Conservation (phyloP, 2,113 vertebrate genomes). For the Engraulis encrasicolus region DNA sequence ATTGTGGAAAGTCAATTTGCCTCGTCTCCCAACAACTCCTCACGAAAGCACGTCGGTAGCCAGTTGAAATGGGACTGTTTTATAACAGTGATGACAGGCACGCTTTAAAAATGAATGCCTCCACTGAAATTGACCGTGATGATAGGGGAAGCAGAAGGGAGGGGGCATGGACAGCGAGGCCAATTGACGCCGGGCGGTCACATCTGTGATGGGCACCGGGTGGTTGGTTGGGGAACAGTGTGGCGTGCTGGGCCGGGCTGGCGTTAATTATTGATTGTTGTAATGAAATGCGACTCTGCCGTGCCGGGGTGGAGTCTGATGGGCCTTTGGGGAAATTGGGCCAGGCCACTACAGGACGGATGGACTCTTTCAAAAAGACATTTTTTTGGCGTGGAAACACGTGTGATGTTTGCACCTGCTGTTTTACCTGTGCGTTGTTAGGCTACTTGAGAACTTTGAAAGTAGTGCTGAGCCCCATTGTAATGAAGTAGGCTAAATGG, state of each 20-base stretch:
- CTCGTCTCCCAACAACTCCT: not conserved
- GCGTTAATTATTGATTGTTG: conserved; percentile 77
- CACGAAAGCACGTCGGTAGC: not conserved
- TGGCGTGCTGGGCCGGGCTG: not conserved
- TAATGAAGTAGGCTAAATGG: not conserved
- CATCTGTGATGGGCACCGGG: conserved; percentile 68
- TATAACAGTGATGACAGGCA: conserved; percentile 55
- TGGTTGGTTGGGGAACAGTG: conserved; percentile 65
- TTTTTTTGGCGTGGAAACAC: not conserved
- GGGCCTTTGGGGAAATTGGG: not conserved
- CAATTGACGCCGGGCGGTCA: conserved; percentile 55
- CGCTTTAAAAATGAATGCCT: conserved; percentile 72
- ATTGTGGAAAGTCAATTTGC: not conserved
- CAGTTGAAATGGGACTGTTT: conserved; percentile 36
- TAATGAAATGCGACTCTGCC: conserved; percentile 68
- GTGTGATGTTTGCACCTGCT: not conserved
- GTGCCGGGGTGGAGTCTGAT: not conserved
- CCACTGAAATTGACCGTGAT: conserved; percentile 59
- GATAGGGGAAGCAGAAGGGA: too few relatives aligned
- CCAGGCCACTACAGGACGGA: not conserved
- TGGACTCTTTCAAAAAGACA: not conserved
- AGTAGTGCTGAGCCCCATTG: not conserved
- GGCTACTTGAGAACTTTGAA: not conserved
- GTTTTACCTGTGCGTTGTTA: not conserved
- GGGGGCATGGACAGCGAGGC: conserved; percentile 26